Base-by-base conservation (phyloP, 2,797 vertebrate species). In the Thunnus albacares region DNA sequence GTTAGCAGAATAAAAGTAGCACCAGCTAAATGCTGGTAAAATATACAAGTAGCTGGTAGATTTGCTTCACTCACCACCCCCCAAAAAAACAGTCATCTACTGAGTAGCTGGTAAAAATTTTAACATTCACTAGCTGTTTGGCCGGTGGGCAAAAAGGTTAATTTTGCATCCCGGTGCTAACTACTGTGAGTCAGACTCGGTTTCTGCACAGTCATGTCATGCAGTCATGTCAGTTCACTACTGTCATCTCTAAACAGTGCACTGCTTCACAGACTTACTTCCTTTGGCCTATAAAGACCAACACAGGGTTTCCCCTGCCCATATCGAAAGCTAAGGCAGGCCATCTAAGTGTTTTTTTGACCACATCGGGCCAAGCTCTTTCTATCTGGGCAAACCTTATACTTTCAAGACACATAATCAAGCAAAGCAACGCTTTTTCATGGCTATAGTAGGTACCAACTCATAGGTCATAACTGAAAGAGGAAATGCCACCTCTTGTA, bases 161-260 rank as follows among this genome's bases (percentile, higher is more conserved):
- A 33, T 6, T 30, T 30, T 30, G 28, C 28, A 30, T 1, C 28
- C 5, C 1, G 28, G 28, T 30, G 28, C 5, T 30, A 56, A 64
- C 11, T 55, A 52, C 5, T 41, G 33, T 26, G 15, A 33, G n/a
- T 22, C 13, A 53, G 30, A 12, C 35, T 80, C 14, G 43, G 43
- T 74, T 75, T 71, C 74, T 62, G 15, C 52, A 24, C 43, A 52
- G 71, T 68, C 17, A 28, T 35, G 57, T 74, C 66, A 65, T 75
- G 41, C 43, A 52, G 71, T 68, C 17, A 33, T 35, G 57, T 74
- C 66, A 65, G 72, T 26, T 77, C 64, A 17, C 45, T 5, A 3
- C 17, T 67, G n/a, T 78, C 38, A 65, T 65, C 63, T 63, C 43
- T 22, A 55, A 75, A 81, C 14, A 49, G 45, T 58, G 63, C 73